Evolutionary conservation across 2,797 vertebrate species (phyloP).

Genomic region (Antrozous pallidus): DNA sequence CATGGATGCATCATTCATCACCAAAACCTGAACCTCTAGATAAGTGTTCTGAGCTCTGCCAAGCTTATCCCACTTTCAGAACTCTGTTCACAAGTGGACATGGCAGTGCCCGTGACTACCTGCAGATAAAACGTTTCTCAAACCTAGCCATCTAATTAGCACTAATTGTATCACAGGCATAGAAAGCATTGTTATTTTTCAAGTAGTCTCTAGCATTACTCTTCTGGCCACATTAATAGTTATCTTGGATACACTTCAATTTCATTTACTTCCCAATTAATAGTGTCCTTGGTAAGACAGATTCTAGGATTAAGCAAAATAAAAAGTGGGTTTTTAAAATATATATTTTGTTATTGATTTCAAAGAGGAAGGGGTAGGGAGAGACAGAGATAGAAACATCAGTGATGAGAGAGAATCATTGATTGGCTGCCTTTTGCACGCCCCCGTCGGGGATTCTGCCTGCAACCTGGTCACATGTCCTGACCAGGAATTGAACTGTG

Average conservation of each 20-base stretch:
- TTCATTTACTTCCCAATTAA: not conserved
- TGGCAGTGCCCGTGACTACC: not conserved
- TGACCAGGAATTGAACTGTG: too few relatives aligned
- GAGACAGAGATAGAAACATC: too few relatives aligned
- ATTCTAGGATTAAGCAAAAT: conserved; percentile 14
- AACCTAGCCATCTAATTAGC: not conserved
- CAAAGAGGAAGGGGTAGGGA: too few relatives aligned
- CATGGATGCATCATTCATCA: not conserved
- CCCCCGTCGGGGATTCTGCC: too few relatives aligned
- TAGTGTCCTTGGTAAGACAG: not conserved
- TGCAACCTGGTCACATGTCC: too few relatives aligned
- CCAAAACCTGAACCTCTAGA: not conserved
- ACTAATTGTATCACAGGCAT: not conserved
- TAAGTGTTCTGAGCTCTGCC: not conserved
- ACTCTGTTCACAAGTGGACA: not conserved
- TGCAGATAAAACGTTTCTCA: not conserved
- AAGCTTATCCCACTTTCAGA: not conserved
- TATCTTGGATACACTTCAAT: not conserved
- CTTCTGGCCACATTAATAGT: not conserved
- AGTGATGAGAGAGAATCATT: too few relatives aligned
- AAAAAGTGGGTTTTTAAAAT: not conserved
- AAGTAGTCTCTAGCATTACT: not conserved
- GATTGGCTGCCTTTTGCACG: too few relatives aligned
- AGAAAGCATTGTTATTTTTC: not conserved
- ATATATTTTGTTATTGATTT: too few relatives aligned